Conservation (phyloP, 2,113 vertebrate species). For the Callorhinus ursinus region DNA sequence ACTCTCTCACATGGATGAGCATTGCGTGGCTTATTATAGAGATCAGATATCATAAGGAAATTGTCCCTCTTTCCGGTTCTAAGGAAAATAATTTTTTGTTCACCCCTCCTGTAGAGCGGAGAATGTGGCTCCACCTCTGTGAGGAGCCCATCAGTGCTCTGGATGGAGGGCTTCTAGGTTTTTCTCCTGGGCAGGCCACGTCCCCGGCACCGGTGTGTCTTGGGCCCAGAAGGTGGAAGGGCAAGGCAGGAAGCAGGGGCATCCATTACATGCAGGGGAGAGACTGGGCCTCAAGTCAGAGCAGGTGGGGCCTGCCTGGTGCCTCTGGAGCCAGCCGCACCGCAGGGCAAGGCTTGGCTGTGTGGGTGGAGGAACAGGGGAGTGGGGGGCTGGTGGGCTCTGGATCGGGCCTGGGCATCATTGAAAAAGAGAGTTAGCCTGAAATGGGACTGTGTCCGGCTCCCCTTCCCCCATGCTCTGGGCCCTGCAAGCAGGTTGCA, state of each 20-base stretch:
- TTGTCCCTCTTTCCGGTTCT: background rate
- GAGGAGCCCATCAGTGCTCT: background rate
- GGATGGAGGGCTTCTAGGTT: background rate
- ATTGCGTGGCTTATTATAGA: background rate
- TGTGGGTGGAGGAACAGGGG: background rate
- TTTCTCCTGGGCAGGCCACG: fast-evolving
- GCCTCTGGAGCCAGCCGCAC: fast-evolving
- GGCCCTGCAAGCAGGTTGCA: fast-evolving
- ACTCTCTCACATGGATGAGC: background rate
- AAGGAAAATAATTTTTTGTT: background rate
- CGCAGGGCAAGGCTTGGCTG: background rate
- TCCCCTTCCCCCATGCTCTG: background rate
- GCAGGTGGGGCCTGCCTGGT: background rate
- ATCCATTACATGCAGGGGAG: background rate
- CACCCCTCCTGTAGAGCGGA: background rate
- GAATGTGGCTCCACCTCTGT: fast-evolving
- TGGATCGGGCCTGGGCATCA: fast-evolving
- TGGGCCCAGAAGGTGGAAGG: too few species aligned
- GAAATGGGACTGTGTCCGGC: background rate
- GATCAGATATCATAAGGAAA: background rate
- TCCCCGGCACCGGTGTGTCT: background rate
- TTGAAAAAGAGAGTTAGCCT: fast-evolving
- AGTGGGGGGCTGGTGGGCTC: too few species aligned
- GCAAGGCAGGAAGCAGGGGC: background rate
- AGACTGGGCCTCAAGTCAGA: background rate